Conservation (phyloP, 2,888 invertebrate species). For the Xylophagus ater region DNA sequence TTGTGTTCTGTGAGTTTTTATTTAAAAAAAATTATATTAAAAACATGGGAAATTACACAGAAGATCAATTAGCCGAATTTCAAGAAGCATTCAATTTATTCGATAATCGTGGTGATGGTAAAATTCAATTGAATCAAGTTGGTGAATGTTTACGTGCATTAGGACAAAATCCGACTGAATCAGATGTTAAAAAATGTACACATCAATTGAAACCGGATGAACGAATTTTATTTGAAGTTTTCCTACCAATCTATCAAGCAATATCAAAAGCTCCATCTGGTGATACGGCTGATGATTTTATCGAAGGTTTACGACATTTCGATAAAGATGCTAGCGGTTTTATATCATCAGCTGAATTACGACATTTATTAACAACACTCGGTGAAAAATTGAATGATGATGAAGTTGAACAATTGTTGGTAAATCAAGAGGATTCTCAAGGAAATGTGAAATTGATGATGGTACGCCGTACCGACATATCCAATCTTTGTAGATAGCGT, state of each 20-base stretch:
- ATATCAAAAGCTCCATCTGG: constrained; percentile 89
- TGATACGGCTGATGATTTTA: constrained; percentile 95
- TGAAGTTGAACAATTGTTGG: constrained; percentile 88
- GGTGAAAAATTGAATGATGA: constrained; percentile 96
- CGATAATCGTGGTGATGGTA: constrained; percentile 96
- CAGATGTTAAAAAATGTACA: constrained; percentile 97
- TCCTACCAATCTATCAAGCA: constrained; percentile 92
- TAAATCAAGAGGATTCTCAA: constrained; percentile 96
- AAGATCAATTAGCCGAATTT: constrained; percentile 84
- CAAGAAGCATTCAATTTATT: constrained; percentile 97
- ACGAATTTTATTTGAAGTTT: constrained; percentile 96
- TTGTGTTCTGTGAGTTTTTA: too few species aligned
- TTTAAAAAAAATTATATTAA: too few species aligned
- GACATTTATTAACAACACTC: constrained; percentile 94
- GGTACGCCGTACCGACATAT: too few species aligned
- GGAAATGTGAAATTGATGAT: constrained; percentile 99
- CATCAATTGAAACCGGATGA: constrained; percentile 88
- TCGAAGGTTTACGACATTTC: constrained; percentile 95
- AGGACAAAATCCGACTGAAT: constrained; percentile 98
- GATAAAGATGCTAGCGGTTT: constrained; percentile 99
- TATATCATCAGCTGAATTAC: constrained; percentile 93
- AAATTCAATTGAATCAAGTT: constrained; percentile 91
- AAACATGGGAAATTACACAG: constrained; percentile 80
- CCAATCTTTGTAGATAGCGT: too few species aligned
- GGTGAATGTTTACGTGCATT: constrained; percentile 94